Evolutionary conservation across 2,113 vertebrate genomes (phyloP).

Genomic region (Coptodon bakossiorum): DNA sequence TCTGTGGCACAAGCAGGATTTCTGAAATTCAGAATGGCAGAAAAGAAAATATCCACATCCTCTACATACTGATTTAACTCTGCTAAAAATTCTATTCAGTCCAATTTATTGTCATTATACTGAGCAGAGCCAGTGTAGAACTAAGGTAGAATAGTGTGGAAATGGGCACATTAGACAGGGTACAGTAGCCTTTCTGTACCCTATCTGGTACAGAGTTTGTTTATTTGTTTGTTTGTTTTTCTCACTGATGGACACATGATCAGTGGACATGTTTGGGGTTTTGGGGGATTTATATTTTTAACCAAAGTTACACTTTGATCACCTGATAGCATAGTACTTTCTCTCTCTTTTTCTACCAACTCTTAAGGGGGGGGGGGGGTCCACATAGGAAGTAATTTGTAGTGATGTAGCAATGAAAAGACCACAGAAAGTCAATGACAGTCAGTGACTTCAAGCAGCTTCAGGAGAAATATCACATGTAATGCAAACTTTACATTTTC

Average conservation of each 20-base stretch:
- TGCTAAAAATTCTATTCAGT: neutral
- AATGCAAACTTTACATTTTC: neutral
- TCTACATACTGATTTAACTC: neutral
- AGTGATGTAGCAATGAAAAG: neutral
- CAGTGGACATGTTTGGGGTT: neutral
- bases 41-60: neutral
- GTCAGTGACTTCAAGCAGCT: neutral
- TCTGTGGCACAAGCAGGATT: neutral
- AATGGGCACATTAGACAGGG: neutral
- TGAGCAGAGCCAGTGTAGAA: neutral
- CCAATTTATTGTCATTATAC: neutral
- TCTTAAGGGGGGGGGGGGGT: neutral
- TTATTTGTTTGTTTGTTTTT: neutral
- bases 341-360: neutral
- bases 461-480: neutral
- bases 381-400: neutral
- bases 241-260: neutral
- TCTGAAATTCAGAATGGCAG: neutral
- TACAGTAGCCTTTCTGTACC: neutral
- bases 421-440: neutral
- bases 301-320: neutral
- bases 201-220: neutral
- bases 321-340: neutral
- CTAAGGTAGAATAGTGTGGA: neutral
- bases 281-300: neutral